Evolutionary conservation across 2,797 vertebrate genomes (phyloP).

Genomic region (Erithacus rubecula): DNA sequence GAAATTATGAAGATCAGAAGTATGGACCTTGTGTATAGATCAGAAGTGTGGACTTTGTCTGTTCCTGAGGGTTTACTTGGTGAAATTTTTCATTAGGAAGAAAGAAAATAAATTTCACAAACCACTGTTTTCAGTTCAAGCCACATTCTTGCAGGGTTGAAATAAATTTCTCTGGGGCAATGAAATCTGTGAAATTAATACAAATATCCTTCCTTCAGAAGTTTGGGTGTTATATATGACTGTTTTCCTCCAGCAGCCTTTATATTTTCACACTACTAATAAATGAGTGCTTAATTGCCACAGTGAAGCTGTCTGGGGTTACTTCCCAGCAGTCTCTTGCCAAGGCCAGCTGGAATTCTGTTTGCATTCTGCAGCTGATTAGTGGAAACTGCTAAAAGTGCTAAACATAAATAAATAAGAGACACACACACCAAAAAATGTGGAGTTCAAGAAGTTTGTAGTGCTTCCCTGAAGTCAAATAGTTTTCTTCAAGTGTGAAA

Average conservation of each 20-base stretch:
- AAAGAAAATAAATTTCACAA: not conserved
- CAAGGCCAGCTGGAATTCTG: conserved; percentile 42
- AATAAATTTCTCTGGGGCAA: not conserved
- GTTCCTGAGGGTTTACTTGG: not conserved
- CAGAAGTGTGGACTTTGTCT: not conserved
- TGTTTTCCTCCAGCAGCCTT: not conserved
- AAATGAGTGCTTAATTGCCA: conserved; percentile 32
- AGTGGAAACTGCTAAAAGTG: conserved; percentile 30
- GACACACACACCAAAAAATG: not conserved
- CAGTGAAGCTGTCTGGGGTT: conserved; percentile 10
- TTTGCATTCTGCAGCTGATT: conserved; percentile 23
- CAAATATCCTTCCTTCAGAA: not conserved
- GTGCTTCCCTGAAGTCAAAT: conserved; percentile 21
- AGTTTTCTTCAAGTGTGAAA: conserved; percentile 47
- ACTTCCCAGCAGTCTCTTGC: conserved; percentile 32
- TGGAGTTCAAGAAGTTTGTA: not conserved
- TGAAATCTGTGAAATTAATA: not conserved
- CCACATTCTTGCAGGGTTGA: not conserved
- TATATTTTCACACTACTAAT: conserved; percentile 54
- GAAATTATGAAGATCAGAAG: not conserved
- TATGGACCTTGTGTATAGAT: not conserved
- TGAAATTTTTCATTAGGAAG: not conserved
- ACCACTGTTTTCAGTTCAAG: not conserved
- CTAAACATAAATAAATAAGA: conserved; percentile 44
- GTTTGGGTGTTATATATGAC: not conserved